Evolutionary conservation across 2,797 vertebrate species (phyloP), one percentile per base, ranked within the genome.

Genomic region (Aldrovandia affinis): DNA sequence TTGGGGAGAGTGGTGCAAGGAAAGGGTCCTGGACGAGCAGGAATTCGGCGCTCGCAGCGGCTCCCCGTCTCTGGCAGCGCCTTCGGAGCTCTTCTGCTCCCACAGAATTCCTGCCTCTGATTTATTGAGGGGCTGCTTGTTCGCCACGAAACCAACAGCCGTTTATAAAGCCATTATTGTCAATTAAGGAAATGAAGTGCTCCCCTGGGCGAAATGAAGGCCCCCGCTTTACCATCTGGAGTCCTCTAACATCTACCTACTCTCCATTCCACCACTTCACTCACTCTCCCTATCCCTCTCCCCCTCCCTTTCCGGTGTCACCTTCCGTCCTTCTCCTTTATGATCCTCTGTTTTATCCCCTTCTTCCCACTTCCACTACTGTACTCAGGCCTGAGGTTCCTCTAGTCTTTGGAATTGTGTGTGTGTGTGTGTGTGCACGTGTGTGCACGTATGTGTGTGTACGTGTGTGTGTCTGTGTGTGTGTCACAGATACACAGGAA

Each of bases 151-250:
- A 92, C 88, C 92, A 92, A 91, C 57, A 83, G 89, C 89, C 92
- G 84, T 95, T 96, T 95, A 95, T 94, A 94, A 95, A 95, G 93
- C 91, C 94, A 94, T 96, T 96, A 95, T 94, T 94, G 93, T 95
- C 94, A 95, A 95, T 96, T 95, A 96, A 93, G 92, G 92, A 94
- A 95, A 96, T 94, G 85, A 95, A 95, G 90, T 94, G 95, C 86
- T 94, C 95, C 93, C 93, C 82, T 90, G 94, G 95, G 94, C 9
- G 18, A 54, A 36, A 68, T 83, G 47, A 80, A 83, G 47, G 77
- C 70, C 50, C n/a, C 75, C 54, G 25, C 90, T 89, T 92, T 89
- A 83, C 94, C 94, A 95, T 95, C 93, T 95, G 94, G 93, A 93
- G 85, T 68, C 78, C 47, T 57, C 36, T 50, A 47, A 52, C 70